phyloP scores from a whole-genome alignment of 2,888 invertebrate species.

The Osmoderma eremita region DNA sequence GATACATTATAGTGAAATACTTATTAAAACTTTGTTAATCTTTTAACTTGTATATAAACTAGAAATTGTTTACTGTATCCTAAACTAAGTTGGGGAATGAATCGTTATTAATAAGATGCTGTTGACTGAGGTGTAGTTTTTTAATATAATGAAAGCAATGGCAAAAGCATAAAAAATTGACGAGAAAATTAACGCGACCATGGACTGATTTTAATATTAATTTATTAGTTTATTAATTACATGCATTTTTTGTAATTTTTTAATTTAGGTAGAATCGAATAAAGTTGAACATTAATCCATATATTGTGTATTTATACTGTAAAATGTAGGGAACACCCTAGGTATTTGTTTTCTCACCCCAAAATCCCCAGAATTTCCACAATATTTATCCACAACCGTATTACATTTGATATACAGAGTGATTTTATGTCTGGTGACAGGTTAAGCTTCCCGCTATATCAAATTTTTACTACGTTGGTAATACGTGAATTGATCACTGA shows the following conservation, averaged over 20 bases:
- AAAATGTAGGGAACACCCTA: too few relatives aligned
- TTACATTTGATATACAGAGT: too few relatives aligned
- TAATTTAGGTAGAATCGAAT: slow-evolving; percentile 16
- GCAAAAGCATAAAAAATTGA: neutral
- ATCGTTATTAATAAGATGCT: slow-evolving; percentile 22
- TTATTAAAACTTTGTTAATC: slow-evolving; percentile 10
- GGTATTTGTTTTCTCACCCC: too few relatives aligned
- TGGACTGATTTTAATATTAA: slow-evolving; percentile 20
- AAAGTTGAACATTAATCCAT: slow-evolving; percentile 24
- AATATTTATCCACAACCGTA: too few relatives aligned
- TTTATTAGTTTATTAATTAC: slow-evolving; percentile 28
- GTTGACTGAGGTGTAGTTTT: slow-evolving; percentile 24
- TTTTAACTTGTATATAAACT: slow-evolving; percentile 18
- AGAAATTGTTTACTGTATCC: slow-evolving; percentile 17
- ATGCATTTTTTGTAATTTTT: slow-evolving; percentile 24
- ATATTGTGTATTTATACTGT: neutral
- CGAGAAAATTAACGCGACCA: slow-evolving; percentile 8
- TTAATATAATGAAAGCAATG: neutral
- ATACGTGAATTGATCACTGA: too few relatives aligned
- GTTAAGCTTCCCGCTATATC: too few relatives aligned
- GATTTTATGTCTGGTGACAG: too few relatives aligned
- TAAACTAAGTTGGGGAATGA: slow-evolving; percentile 10
- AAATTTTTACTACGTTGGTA: too few relatives aligned
- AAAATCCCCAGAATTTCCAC: too few relatives aligned
- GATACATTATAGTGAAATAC: slow-evolving; percentile 6